phyloP scores from a whole-genome alignment of 2,888 invertebrate species.

The Eustalomyia histrio region DNA sequence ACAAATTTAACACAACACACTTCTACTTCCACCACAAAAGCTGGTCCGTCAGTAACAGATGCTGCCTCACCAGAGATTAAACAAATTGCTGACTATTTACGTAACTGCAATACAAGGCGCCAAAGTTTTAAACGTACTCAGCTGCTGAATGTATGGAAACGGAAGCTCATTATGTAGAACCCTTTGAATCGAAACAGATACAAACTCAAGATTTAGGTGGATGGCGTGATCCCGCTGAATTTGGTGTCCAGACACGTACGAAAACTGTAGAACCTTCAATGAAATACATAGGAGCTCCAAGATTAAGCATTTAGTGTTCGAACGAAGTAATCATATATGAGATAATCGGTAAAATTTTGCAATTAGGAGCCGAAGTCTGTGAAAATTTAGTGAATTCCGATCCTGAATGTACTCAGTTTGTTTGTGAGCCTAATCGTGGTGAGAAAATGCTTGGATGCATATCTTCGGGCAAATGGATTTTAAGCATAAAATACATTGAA shows the following conservation, averaged over 20 bases:
- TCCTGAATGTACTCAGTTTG: slow-evolving; percentile 85
- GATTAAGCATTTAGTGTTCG: slow-evolving; percentile 77
- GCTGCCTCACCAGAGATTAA: slow-evolving; percentile 73
- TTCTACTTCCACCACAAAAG: slow-evolving; percentile 8
- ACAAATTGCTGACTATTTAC: slow-evolving; percentile 77
- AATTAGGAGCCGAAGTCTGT: slow-evolving; percentile 73
- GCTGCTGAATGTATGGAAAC: slow-evolving; percentile 64
- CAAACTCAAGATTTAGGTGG: slow-evolving; percentile 84
- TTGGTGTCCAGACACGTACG: slow-evolving; percentile 70
- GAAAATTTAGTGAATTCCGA: slow-evolving; percentile 81
- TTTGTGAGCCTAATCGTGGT: slow-evolving; percentile 88
- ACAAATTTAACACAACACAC: slow-evolving; percentile 63
- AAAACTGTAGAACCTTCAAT: slow-evolving; percentile 68
- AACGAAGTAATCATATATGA: slow-evolving; percentile 71
- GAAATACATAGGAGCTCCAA: slow-evolving; percentile 74
- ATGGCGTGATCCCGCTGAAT: slow-evolving; percentile 84
- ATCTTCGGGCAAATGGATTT: slow-evolving; percentile 93
- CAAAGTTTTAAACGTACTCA: slow-evolving; percentile 71
- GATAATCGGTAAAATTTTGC: slow-evolving; percentile 71
- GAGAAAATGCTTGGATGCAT: slow-evolving; percentile 93
- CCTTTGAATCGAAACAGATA: slow-evolving; percentile 76
- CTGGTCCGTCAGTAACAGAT: slow-evolving; percentile 40
- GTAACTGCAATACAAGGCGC: slow-evolving; percentile 73
- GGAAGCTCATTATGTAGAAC: slow-evolving; percentile 73
- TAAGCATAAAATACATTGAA: slow-evolving; percentile 89